Percentiles rank a stretch among this genome's conserved stretches.
phyloP scores from a whole-genome alignment of 2,888 invertebrate species.

The Macrosoma leucophasiata region DNA sequence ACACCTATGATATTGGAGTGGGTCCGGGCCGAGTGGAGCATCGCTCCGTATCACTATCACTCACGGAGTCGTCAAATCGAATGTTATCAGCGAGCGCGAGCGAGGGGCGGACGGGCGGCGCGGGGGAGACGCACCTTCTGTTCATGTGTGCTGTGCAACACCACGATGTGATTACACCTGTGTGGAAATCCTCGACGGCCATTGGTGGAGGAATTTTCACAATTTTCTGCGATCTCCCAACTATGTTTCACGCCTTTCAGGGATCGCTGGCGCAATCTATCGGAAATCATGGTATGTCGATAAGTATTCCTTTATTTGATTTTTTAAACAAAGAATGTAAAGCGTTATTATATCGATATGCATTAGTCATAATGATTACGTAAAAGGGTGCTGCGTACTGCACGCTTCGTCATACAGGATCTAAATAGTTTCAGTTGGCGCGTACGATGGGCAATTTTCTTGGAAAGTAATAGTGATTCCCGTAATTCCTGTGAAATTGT shows the following conservation, averaged over 20 bases:
- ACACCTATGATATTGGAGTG: neutral
- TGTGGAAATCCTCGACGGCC: conserved; percentile 25
- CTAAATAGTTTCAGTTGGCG: too few relatives aligned
- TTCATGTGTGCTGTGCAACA: conserved; percentile 21
- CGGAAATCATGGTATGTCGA: too few relatives aligned
- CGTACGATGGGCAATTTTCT: too few relatives aligned
- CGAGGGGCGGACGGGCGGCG: conserved; percentile 19
- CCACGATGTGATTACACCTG: conserved; percentile 8
- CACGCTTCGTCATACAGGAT: too few relatives aligned
- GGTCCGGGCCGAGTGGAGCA: conserved; percentile 21
- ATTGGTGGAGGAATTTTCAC: conserved; percentile 28
- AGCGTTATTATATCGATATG: too few relatives aligned
- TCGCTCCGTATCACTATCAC: conserved; percentile 32
- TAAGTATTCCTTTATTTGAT: too few relatives aligned
- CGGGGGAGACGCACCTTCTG: conserved; percentile 20
- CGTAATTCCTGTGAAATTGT: too few relatives aligned
- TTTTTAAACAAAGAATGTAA: too few relatives aligned
- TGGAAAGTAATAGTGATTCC: too few relatives aligned
- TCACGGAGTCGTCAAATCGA: conserved; percentile 30
- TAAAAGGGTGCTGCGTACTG: too few relatives aligned
- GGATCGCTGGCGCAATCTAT: conserved; percentile 11
- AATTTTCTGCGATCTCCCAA: conserved; percentile 24
- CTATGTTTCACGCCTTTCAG: conserved; percentile 17
- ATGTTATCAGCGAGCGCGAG: conserved; percentile 25
- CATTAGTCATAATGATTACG: too few relatives aligned